Evolutionary conservation across 2,797 vertebrate genomes (phyloP).

Genomic region (Mormyrops boulengeri): DNA sequence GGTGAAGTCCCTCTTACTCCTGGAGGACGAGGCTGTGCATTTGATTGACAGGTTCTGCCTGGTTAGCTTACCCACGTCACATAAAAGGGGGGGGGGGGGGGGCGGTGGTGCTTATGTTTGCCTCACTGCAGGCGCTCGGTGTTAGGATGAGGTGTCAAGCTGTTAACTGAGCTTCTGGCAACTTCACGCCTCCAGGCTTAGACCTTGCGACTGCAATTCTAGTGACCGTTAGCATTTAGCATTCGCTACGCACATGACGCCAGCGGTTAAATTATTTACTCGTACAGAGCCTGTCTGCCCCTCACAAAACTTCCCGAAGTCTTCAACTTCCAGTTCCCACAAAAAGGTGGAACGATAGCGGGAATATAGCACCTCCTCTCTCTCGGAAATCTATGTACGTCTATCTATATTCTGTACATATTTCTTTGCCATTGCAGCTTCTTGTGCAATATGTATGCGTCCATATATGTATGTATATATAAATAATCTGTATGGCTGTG

Average conservation of each 20-base stretch:
- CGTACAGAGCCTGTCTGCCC: neutral
- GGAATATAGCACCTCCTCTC: neutral
- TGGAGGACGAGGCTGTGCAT: neutral
- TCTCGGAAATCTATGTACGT: neutral
- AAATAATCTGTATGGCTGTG: neutral
- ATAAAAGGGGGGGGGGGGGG: neutral
- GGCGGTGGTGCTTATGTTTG: neutral
- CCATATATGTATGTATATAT: neutral
- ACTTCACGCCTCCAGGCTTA: neutral
- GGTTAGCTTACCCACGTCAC: neutral
- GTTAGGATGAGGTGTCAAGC: slow-evolving; percentile 29
- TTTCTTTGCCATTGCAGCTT: neutral
- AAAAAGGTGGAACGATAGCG: neutral
- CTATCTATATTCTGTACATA: neutral
- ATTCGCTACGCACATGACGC: neutral
- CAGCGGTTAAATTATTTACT: neutral
- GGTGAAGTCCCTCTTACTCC: neutral
- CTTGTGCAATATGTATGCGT: neutral
- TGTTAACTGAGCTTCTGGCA: slow-evolving; percentile 30
- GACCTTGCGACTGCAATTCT: neutral
- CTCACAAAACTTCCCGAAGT: neutral
- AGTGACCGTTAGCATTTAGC: neutral
- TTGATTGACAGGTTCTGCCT: neutral
- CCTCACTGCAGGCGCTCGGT: slow-evolving; percentile 28
- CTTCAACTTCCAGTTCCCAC: neutral